These are phyloP conservation scores for Boloria selene DNA, from an alignment of 2,888 invertebrate genomes.

Conservation along the genomic window DNA sequence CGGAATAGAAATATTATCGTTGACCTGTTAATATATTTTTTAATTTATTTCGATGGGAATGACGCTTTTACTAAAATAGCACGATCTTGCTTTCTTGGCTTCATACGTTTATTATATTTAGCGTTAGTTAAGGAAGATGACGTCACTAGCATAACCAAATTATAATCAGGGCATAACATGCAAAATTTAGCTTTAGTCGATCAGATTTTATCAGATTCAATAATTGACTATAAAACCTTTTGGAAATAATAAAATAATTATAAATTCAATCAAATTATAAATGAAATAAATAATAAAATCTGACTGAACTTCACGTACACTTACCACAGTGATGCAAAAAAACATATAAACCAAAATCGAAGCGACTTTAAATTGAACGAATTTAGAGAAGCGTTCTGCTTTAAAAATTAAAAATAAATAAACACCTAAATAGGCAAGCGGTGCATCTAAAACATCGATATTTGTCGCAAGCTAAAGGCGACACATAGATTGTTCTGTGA, in stretches of 20 bases:
- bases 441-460: constrained; percentile 81
- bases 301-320: constrained; percentile 43
- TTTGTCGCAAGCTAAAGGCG: constrained; percentile 75
- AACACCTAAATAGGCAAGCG: constrained; percentile 79
- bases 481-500: constrained; percentile 59
- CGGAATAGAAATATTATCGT: too few relatives aligned
- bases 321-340: constrained; percentile 42
- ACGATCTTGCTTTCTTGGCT: constrained; percentile 35
- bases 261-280: constrained; percentile 2
- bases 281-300: constrained; percentile 40
- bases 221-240: not conserved
- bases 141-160: constrained; percentile 34
- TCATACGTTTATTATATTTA: constrained; percentile 22
- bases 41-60: too few relatives aligned
- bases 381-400: constrained; percentile 42
- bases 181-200: constrained; percentile 63
- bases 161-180: constrained; percentile 60
- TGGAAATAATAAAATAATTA: constrained; percentile 3
- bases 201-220: constrained; percentile 40
- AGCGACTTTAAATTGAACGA: constrained; percentile 45
- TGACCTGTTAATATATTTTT: too few relatives aligned
- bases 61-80: constrained; percentile 6
- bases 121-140: constrained; percentile 33
- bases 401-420: constrained; percentile 46
- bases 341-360: constrained; percentile 44